phyloP scores from a whole-genome alignment of 2,797 vertebrate genomes.

The Jordanella pulchra region DNA sequence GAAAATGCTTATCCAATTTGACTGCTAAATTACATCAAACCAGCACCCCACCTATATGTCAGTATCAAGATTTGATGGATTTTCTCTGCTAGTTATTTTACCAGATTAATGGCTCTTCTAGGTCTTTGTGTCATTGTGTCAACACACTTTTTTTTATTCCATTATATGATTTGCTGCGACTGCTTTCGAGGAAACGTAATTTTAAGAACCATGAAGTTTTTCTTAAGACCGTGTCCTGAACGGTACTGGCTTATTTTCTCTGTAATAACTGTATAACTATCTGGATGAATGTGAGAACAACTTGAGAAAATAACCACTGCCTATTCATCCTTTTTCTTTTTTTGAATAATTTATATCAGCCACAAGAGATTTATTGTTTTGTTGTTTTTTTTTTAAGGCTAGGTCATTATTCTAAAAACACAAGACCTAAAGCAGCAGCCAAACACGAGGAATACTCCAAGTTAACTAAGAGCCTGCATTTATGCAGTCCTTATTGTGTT shows the following conservation, averaged over 20 bases:
- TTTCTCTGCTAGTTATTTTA: background rate
- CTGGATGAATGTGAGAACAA: constrained; percentile 44
- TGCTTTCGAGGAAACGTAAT: background rate
- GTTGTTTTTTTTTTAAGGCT: constrained; percentile 62
- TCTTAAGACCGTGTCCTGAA: background rate
- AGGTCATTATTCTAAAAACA: constrained; percentile 62
- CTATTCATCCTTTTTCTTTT: constrained; percentile 52
- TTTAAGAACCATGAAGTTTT: background rate
- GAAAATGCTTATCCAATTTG: background rate
- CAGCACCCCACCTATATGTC: too few species aligned
- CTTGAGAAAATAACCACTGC: constrained; percentile 46
- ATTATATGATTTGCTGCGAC: background rate
- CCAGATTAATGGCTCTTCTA: background rate
- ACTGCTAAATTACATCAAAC: background rate
- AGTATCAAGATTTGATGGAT: too few species aligned
- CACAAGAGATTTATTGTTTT: constrained; percentile 43
- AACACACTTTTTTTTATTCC: background rate
- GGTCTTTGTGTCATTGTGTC: background rate
- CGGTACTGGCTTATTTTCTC: background rate
- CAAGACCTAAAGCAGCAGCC: constrained; percentile 41
- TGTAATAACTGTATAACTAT: background rate
- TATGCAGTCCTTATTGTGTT: constrained; percentile 41
- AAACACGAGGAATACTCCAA: constrained; percentile 38
- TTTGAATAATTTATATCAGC: constrained; percentile 49
- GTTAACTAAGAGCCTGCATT: constrained; percentile 40